Evolutionary conservation across 2,797 vertebrate species (phyloP).

Genomic region (Hyperoplus immaculatus): DNA sequence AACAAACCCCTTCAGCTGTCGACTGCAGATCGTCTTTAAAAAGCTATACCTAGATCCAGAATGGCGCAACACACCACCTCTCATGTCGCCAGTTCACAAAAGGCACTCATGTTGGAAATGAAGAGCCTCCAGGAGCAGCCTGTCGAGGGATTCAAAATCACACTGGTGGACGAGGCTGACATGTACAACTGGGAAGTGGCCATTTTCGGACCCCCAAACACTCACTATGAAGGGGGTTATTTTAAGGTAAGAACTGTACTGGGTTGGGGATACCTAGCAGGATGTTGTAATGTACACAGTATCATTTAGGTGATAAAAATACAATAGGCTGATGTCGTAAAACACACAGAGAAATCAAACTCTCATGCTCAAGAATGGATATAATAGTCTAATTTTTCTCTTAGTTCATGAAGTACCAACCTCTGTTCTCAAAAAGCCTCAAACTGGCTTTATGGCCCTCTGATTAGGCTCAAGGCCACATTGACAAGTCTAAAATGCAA

Average conservation of each 20-base stretch:
- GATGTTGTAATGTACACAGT: background rate
- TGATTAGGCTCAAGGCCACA: background rate
- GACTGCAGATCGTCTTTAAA: constrained; percentile 33
- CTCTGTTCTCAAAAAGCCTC: background rate
- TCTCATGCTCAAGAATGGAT: background rate
- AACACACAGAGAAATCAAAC: background rate
- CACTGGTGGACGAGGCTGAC: constrained; percentile 95
- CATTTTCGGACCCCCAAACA: constrained; percentile 98
- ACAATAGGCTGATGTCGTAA: background rate
- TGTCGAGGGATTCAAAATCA: constrained; percentile 97
- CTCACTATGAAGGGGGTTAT: constrained; percentile 96
- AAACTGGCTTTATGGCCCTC: background rate
- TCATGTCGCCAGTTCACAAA: constrained; percentile 95
- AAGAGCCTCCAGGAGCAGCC: constrained; percentile 99
- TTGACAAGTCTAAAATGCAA: background rate
- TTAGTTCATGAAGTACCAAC: too few species aligned
- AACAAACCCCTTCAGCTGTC: constrained; percentile 60
- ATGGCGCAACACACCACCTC: constrained; percentile 90
- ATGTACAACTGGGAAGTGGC: constrained; percentile 99
- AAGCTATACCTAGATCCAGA: constrained; percentile 22
- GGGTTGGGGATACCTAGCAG: background rate
- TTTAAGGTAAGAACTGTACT: constrained; percentile 90
- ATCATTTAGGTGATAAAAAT: background rate
- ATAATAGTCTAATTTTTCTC: too few species aligned
- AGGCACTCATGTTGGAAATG: constrained; percentile 95